Percentiles rank a stretch among this genome's conserved stretches.
Evolutionary conservation across 2,113 vertebrate genomes (phyloP).

Genomic region (Poeciliopsis prolifica): DNA sequence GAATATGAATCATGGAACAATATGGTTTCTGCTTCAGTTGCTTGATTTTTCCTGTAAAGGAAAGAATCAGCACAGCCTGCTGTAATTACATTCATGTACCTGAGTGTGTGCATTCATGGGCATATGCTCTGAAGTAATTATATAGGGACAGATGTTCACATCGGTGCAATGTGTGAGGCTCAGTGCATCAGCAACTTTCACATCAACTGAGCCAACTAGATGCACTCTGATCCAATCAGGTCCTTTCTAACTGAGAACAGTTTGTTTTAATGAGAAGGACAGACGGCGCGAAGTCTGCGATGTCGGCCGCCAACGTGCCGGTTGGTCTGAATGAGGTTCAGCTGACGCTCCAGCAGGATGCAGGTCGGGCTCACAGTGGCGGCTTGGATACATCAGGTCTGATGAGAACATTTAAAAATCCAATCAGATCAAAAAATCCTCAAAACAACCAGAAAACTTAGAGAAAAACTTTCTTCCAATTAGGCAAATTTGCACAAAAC

Average conservation of each 20-base stretch:
- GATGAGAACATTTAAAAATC: neutral
- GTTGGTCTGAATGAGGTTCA: neutral
- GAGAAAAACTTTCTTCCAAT: neutral
- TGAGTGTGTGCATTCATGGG: neutral
- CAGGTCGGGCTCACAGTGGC: neutral
- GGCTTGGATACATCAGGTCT: neutral
- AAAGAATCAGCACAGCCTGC: conserved; percentile 1
- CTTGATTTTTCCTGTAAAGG: neutral
- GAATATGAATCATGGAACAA: neutral
- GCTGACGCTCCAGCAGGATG: neutral
- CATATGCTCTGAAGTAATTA: conserved; percentile 18
- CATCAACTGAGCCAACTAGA: conserved; percentile 19
- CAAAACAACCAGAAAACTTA: neutral
- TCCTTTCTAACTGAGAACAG: conserved; percentile 18
- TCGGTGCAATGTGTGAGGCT: neutral
- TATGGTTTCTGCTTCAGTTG: neutral
- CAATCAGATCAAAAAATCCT: neutral
- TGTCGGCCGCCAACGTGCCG: neutral
- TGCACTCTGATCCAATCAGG: conserved; percentile 13
- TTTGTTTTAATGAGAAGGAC: conserved; percentile 63
- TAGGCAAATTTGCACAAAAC: no score
- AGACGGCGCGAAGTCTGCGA: conserved; percentile 28
- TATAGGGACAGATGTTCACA: conserved; percentile 25
- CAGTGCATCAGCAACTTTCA: conserved; percentile 27
- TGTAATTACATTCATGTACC: conserved; percentile 15